phyloP scores from a whole-genome alignment of 1,140 invertebrate genomes.

The Euwallacea similis region DNA sequence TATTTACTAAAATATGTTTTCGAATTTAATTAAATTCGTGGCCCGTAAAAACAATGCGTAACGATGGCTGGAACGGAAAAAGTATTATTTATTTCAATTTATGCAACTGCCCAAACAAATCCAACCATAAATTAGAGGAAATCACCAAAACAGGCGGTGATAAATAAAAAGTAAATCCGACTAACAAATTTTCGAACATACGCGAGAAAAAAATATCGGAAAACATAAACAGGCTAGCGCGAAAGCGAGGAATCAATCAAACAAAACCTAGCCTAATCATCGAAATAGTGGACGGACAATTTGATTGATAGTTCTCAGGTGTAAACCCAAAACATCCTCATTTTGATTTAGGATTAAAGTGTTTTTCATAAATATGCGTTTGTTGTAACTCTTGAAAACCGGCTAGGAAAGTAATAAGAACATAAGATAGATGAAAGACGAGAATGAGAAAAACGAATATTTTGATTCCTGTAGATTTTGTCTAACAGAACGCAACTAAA shows the following conservation, averaged over 20 bases:
- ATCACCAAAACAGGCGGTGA: constrained; percentile 38
- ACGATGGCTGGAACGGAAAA: constrained; percentile 20
- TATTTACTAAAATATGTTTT: constrained; percentile 31
- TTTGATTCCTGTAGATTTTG: too few species aligned
- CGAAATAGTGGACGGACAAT: constrained; percentile 21
- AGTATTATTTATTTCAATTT: constrained; percentile 40
- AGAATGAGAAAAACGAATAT: too few species aligned
- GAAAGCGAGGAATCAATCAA: constrained; percentile 41
- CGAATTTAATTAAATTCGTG: constrained; percentile 37
- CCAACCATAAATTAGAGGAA: constrained; percentile 43
- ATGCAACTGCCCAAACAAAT: constrained; percentile 42
- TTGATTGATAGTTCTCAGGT: too few species aligned
- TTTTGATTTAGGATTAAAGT: too few species aligned
- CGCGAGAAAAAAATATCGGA: constrained; percentile 5
- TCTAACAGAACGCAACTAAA: too few species aligned
- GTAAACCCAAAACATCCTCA: too few species aligned
- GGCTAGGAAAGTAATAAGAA: too few species aligned
- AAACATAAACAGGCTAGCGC: neutral
- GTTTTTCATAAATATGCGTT: too few species aligned
- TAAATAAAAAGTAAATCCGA: constrained; percentile 46
- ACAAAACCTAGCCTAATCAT: constrained; percentile 42
- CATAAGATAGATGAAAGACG: too few species aligned
- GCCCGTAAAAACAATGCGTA: constrained; percentile 26
- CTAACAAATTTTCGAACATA: constrained; percentile 32
- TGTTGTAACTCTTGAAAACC: too few species aligned